Percentiles rank a stretch among this genome's conserved stretches.
Evolutionary conservation across 1,140 invertebrate genomes (phyloP).

Genomic region (Lutraria rhynchaena): DNA sequence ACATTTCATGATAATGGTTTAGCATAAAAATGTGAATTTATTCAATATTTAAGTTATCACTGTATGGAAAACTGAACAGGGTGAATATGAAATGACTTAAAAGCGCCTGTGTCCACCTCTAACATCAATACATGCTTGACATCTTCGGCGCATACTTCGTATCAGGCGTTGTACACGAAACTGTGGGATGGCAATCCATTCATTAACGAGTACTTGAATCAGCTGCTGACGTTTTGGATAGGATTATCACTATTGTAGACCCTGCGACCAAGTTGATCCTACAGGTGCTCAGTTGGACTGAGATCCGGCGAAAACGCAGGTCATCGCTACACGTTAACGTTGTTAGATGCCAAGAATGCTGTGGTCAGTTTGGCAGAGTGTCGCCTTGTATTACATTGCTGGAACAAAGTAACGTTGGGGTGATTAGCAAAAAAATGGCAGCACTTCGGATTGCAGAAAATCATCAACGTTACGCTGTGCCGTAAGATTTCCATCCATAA

Average conservation of each 20-base stretch:
- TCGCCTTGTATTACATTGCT: not conserved
- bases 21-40: too few relatives aligned
- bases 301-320: constrained; percentile 6
- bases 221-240: not conserved
- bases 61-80: too few relatives aligned
- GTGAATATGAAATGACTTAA: too few relatives aligned
- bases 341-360: not conserved
- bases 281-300: not conserved
- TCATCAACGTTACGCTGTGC: too few relatives aligned
- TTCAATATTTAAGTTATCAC: too few relatives aligned
- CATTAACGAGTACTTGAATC: not conserved
- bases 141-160: not conserved
- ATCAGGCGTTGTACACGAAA: constrained; percentile 7
- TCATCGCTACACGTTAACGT: not conserved
- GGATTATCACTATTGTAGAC: not conserved
- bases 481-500: too few relatives aligned
- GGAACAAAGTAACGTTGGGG: not conserved
- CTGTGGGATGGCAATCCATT: too few relatives aligned
- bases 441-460: too few relatives aligned
- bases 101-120: too few relatives aligned
- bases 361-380: constrained; percentile 9
- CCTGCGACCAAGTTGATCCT: constrained; percentile 2
- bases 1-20: too few relatives aligned
- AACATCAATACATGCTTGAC: not conserved
- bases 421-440: too few relatives aligned